Evolutionary conservation across 2,113 vertebrate genomes (phyloP), one percentile per base, ranked within the genome.

Genomic region (Actenoides lindsayi): DNA sequence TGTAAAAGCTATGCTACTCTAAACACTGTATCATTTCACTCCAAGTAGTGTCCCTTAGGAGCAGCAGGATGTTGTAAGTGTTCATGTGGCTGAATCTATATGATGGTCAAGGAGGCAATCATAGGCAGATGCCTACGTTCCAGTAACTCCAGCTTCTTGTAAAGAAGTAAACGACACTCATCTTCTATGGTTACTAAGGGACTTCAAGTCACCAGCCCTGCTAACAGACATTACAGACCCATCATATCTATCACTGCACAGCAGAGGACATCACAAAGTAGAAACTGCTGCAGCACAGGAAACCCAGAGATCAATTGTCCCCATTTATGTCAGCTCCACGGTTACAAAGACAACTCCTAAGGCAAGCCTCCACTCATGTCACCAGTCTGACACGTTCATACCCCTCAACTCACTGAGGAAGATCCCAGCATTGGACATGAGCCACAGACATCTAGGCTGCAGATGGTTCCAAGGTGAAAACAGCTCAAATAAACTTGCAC

Each of bases 361-460:
- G 13, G 44, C 13, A 65, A 73, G 27, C 35, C 13, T 74, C 63
- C 33, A 41, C 2, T 56, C 19, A 2, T 23, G 13, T 39, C 50
- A 44, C 27, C 28, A 50, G 23, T 60, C 2, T 6, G 67, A 56
- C 33, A 60, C 0, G 0, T 35, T 87, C 33, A 53, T 2, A 0
- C 10, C 44, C 41, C 44, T 57, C 28, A 73, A 48, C 9, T 59
- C 31, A 50, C 30, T 46, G 57, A 63, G 12, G 21, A 76, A 62
- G 44, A 65, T 20, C 37, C 46, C 44, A 81, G 41, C 37, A 63
- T 5, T 24, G 8, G 37, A 75, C 19, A 79, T 33, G 46, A 87
- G 48, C 6, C 1, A 2, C 35, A 62, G 51, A 39, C 1, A 0
- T 33, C 51, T 33, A 48, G 27, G 50, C 16, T 71, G 48, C 39